Evolutionary conservation across 1,140 invertebrate genomes (phyloP), one percentile per base, ranked within the genome.

Genomic region (Drosophila quadrilineata): DNA sequence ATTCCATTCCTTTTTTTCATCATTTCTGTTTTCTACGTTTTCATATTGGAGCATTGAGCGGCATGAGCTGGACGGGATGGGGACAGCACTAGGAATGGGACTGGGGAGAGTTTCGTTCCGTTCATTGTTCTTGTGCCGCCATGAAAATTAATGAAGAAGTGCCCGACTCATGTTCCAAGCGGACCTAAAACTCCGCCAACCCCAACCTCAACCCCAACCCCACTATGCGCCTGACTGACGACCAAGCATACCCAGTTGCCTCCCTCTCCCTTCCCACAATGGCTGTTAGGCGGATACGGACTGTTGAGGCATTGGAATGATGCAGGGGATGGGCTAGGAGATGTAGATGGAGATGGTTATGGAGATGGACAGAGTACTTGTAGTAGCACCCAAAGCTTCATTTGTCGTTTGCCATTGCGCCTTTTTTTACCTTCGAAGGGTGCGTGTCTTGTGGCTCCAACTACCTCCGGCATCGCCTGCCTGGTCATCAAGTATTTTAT

Each of bases 141-240:
- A 85, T 85, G 79, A 85, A 85, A 85, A 85, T 85, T 85, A 85
- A 85, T 85, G 79, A 85, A 85, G 79, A 85, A 86, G 79, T 86
- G 80, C 79, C 79, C 79, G 74, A 85, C 80, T 75, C 79, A 71
- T 85, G 79, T 79, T 70, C 53, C 70, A 69, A n/a, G 40, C 58
- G 73, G 68, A 74, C 80, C 75, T 80, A 82, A 80, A 80, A 74
- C 75, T 66, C 53, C 71, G 52, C 40, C 22, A 28, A 6, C 26
- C 38, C 54, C 62, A 50, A 70, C 6, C 33, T 2, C 3, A 17
- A 66, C 73, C 67, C 45, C 65, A 46, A 40, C 26, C 36, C 3
- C 36, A 40, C 53, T 53, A 40, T 68, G 36, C 43, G 12, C 14
- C 49, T 29, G 19, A 19, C 58, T 50, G 56, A 57, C 77, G 40